A percentile compares a stretch with the other conserved stretches of the same genome.
Conservation (phyloP, 2,797 vertebrate species). For the Lophius americanus region DNA sequence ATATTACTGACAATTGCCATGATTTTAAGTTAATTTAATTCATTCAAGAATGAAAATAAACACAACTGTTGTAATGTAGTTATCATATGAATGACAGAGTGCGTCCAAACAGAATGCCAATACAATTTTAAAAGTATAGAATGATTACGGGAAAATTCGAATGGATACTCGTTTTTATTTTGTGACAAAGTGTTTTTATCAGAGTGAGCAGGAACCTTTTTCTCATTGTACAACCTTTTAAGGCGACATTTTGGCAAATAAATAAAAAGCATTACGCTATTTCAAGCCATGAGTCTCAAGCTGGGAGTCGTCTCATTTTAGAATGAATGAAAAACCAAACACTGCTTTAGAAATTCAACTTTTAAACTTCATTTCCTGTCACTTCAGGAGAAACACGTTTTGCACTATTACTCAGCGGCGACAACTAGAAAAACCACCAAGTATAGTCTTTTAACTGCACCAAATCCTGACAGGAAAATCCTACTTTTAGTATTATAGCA, state of each 20-base stretch:
- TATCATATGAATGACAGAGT: too few relatives aligned
- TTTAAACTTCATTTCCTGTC: neutral
- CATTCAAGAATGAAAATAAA: neutral
- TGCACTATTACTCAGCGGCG: too few relatives aligned
- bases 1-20: conserved; percentile 5
- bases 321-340: neutral
- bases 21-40: too few relatives aligned
- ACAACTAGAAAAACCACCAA: conserved; percentile 14
- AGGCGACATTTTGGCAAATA: too few relatives aligned
- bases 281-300: neutral
- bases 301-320: neutral
- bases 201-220: neutral
- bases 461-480: neutral
- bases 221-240: neutral
- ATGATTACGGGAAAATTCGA: too few relatives aligned
- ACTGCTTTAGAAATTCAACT: neutral
- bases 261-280: neutral
- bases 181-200: too few relatives aligned
- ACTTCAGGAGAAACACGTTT: neutral
- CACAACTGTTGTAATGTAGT: too few relatives aligned
- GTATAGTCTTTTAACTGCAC: conserved; percentile 25
- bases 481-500: neutral
- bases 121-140: too few relatives aligned
- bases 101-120: too few relatives aligned
- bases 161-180: too few relatives aligned